phyloP scores from a whole-genome alignment of 2,888 invertebrate genomes.

The Criorhina ranunculi region DNA sequence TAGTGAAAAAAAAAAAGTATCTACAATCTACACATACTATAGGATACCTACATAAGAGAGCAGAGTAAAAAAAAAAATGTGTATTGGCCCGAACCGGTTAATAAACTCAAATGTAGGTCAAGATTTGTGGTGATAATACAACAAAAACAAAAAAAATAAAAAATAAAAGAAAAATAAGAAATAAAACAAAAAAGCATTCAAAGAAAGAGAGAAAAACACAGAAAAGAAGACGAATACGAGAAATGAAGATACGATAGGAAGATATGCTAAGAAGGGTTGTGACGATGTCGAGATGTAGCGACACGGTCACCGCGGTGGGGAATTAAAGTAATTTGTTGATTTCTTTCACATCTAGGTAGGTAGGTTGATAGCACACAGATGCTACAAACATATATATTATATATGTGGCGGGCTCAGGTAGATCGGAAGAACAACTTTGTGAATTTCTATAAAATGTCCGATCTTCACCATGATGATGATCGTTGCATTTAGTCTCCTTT shows the following conservation, averaged over 20 bases:
- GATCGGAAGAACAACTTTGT: conserved; percentile 62
- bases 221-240: conserved; percentile 45
- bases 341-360: conserved; percentile 67
- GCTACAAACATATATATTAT: neutral
- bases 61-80: conserved; percentile 49
- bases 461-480: conserved; percentile 32
- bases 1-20: conserved; percentile 38
- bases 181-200: conserved; percentile 79
- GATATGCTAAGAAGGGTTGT: conserved; percentile 71
- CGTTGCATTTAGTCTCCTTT: neutral
- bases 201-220: conserved; percentile 41
- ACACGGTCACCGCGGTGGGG: neutral
- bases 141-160: conserved; percentile 58
- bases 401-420: no score
- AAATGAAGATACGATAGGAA: conserved; percentile 63
- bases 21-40: conserved; percentile 23
- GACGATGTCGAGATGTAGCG: neutral
- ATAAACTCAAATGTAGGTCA: conserved; percentile 83
- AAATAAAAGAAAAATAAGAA: conserved; percentile 69
- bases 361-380: conserved; percentile 59
- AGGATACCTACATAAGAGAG: conserved; percentile 17
- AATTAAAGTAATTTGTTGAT: conserved; percentile 60
- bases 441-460: conserved; percentile 49
- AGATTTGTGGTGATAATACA: conserved; percentile 82
- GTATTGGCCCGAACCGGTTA: conserved; percentile 81